A percentile compares a stretch with the other conserved stretches of the same genome.
Evolutionary conservation across 2,113 vertebrate genomes (phyloP).

Genomic region (Pantherophis guttatus): DNA sequence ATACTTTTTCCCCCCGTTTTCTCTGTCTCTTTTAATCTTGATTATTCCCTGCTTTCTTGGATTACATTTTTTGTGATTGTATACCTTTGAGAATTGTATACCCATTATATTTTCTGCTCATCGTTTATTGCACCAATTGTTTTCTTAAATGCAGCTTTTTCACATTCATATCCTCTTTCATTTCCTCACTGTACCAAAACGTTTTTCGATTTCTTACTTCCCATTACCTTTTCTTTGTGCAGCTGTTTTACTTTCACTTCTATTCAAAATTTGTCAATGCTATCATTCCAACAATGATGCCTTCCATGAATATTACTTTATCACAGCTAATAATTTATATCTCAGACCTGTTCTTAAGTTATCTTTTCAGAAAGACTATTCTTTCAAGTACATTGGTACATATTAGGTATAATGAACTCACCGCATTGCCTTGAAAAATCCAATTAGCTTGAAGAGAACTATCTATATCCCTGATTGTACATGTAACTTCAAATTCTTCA

Average conservation of each 20-base stretch:
- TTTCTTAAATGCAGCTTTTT: neutral
- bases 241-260: neutral
- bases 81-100: neutral
- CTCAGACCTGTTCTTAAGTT: neutral
- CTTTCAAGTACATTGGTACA: neutral
- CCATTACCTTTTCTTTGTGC: neutral
- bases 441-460: constrained; percentile 79
- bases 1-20: neutral
- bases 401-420: constrained; percentile 65
- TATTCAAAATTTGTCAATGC: constrained; percentile 7
- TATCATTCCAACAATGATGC: constrained; percentile 15
- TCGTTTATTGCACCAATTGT: neutral
- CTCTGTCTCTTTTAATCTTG: neutral
- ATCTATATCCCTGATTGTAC: constrained; percentile 85
- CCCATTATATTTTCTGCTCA: neutral
- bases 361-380: neutral
- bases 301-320: neutral
- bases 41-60: neutral
- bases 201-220: neutral
- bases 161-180: neutral
- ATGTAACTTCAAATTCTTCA: constrained; percentile 81
- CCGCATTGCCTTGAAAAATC: constrained; percentile 74
- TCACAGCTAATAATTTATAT: neutral
- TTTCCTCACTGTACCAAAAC: neutral
- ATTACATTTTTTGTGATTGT: neutral